phyloP scores from a whole-genome alignment of 1,140 invertebrate genomes.

The Chlorops oryzae region DNA sequence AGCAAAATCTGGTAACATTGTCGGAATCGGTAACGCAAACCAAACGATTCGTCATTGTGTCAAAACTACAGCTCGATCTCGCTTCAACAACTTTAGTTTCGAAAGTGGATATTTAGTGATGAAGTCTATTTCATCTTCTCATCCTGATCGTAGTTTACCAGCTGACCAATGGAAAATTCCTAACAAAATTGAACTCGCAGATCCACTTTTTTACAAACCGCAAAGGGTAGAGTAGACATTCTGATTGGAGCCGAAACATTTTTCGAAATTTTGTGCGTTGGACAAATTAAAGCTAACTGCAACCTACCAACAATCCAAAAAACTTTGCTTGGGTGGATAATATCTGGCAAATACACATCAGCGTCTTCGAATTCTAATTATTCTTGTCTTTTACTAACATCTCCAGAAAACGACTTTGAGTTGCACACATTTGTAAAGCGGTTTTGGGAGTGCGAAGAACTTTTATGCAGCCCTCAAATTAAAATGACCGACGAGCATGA shows the following conservation, averaged over 20 bases:
- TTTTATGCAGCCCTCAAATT: background rate
- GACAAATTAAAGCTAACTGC: conserved; percentile 15
- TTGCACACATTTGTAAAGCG: conserved; percentile 1
- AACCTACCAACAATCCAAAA: conserved; percentile 15
- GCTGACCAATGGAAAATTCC: conserved; percentile 17
- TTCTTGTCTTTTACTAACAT: background rate
- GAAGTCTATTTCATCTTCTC: conserved; percentile 1
- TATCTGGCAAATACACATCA: conserved; percentile 15
- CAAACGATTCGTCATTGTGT: background rate
- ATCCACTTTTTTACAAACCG: conserved; percentile 23
- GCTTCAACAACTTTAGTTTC: conserved; percentile 4
- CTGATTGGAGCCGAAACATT: conserved; percentile 28
- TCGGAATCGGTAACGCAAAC: conserved; percentile 3
- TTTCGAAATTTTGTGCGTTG: conserved; percentile 23
- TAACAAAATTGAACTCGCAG: conserved; percentile 20
- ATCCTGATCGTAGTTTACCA: conserved; percentile 1
- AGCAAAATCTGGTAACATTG: conserved; percentile 1
- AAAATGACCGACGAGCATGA: conserved; percentile 12
- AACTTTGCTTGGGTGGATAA: too few relatives aligned
- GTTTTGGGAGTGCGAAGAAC: conserved; percentile 38
- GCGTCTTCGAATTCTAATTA: too few relatives aligned
- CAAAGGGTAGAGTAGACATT: conserved; percentile 27
- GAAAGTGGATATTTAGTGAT: conserved; percentile 5
- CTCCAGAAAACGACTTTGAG: background rate
- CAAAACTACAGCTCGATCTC: background rate